Evolutionary conservation across 1,140 invertebrate genomes (phyloP), one percentile per base, ranked within the genome.

Genomic region (Drosophila pallidifrons): DNA sequence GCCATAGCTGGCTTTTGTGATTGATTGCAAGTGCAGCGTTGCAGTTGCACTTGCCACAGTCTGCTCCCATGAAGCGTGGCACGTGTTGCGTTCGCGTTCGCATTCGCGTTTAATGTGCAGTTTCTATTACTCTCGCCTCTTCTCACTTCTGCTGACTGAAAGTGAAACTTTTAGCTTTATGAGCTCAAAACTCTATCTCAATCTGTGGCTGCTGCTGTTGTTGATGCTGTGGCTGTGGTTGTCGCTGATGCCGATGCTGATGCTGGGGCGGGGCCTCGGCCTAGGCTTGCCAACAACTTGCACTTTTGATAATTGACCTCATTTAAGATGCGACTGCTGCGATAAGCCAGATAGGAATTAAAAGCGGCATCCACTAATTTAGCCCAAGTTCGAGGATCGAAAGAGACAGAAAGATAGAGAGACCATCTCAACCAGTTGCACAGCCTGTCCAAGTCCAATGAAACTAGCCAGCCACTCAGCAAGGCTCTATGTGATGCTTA

Each of bases 311-410:
- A 85, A 88, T 88, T 88, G 85, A 89, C 85, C 85, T 88, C 80
- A 85, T 88, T 88, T 88, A 83, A 88, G 83, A 89, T 88, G 83
- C 52, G 74, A 68, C 55, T 51, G 74, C 47, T 47, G 66, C 69
- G 83, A 88, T 88, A 88, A 89, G 77, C 38, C 69, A 54, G 85
- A 80, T 83, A 83, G 81, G 85, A 88, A 88, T 88, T 88, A 88
- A 88, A 89, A 89, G 83, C 83, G 80, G 85, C 85, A 83, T 89
- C 85, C 85, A 88, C 81, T 88, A 88, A 88, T 89, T 89, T 88
- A 88, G 85, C 55, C 64, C 35, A 10, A 38, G 30, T 6, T 32
- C 30, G 5, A 52, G 38, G 38, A 69, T 15, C 68, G 10, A 25
- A 25, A 25, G 20, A 25, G 20, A 25, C 20, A 25, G 0, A 25